These are phyloP conservation scores for Eulemur mongoz DNA, from an alignment of 2,797 vertebrate species.

Conservation along the genomic window DNA sequence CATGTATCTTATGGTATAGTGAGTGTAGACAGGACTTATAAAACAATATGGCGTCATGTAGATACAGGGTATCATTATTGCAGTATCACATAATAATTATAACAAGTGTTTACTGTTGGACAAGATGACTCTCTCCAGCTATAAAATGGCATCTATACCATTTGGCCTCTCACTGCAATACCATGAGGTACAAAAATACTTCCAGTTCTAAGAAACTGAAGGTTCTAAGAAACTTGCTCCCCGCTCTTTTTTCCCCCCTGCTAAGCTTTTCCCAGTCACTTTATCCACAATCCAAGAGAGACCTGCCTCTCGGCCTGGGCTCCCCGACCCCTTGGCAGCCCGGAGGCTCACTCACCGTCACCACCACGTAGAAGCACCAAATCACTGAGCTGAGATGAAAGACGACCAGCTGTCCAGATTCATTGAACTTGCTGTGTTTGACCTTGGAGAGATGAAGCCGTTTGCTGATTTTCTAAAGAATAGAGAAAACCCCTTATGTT, in stretches of 20 bases:
- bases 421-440: slow-evolving; percentile 98
- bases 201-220: neutral
- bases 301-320: neutral
- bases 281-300: neutral
- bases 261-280: neutral
- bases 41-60: neutral
- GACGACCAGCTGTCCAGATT: slow-evolving; percentile 95
- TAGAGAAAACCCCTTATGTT: slow-evolving; percentile 12
- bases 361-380: slow-evolving; percentile 94
- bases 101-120: neutral
- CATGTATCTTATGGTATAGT: neutral
- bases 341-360: slow-evolving; percentile 88
- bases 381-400: slow-evolving; percentile 95
- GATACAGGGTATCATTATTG: accelerated
- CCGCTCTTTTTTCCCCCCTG: neutral
- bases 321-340: neutral
- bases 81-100: neutral
- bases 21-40: neutral
- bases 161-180: neutral
- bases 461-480: slow-evolving; percentile 94
- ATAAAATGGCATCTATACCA: neutral
- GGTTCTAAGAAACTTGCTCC: neutral
- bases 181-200: neutral
- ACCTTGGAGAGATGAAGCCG: slow-evolving; percentile 98
- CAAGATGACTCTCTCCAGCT: neutral